These are phyloP conservation scores for Enchytraeus crypticus DNA, from an alignment of 2,888 invertebrate genomes.

Conservation along the genomic window DNA sequence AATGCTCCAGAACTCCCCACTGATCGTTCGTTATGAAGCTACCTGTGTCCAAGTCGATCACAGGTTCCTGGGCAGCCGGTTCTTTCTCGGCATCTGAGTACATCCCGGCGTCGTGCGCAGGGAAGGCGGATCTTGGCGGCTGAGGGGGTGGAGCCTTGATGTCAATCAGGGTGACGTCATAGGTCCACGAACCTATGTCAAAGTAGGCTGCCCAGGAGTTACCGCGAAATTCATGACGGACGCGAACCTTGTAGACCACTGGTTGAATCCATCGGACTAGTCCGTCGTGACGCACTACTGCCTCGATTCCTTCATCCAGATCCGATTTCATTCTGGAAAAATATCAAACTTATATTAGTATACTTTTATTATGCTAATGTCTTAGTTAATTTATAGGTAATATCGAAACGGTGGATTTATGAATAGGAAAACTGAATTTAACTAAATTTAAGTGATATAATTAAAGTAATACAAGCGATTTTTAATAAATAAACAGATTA, in stretches of 20 bases:
- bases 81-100: too few species aligned
- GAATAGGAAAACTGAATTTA: too few species aligned
- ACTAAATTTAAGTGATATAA: too few species aligned
- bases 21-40: conserved; percentile 1
- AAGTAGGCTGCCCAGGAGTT: background rate
- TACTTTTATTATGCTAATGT: too few species aligned
- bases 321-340: background rate
- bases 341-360: too few species aligned
- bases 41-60: background rate
- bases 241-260: background rate
- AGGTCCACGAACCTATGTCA: conserved; percentile 1
- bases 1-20: background rate
- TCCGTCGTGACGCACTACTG: background rate
- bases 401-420: too few species aligned
- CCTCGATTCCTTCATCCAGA: background rate
- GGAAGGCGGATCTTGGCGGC: too few species aligned
- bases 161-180: background rate
- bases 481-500: too few species aligned
- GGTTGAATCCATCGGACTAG: background rate
- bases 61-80: too few species aligned
- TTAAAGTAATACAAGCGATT: too few species aligned
- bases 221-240: conserved; percentile 3
- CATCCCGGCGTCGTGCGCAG: too few species aligned
- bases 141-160: background rate
- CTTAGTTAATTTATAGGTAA: too few species aligned